Base-by-base conservation (phyloP, 2,888 invertebrate species). In the Aquatica leii region DNA sequence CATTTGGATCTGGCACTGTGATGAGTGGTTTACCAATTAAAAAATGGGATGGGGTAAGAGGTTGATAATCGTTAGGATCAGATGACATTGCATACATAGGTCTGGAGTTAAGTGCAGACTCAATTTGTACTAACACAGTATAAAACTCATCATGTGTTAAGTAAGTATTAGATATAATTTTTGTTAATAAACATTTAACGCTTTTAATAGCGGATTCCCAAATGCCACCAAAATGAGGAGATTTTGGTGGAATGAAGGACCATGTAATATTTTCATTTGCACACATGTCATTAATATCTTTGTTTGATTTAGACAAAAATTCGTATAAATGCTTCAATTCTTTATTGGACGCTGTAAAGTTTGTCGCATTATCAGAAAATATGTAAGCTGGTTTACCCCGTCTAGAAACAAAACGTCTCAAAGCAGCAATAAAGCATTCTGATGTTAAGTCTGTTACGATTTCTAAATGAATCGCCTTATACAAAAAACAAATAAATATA, bases 341-440 rank as follows among this genome's bases (percentile, higher is more conserved):
- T 6, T 54, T 41, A 6, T 59, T 55, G 2, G 71, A 69, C 6
- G 72, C 73, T 0, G 66, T 59, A 20, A 74, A 71, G 12, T 67
- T 73, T 0, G 63, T 68, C 8, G 70, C 73, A 56, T 70, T 69
- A 51, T 73, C 74, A 31, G 69, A 68, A 37, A 62, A 66, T 0
- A 73, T 64, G 2, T 58, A 46, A 4, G 18, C 41, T 5, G 64
- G 59, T 17, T 41, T 57, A 0, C 74, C 74, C 41, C 72, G 31
- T 8, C 74, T 40, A 3, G 71, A 41, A 0, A 65, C 62, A 20
- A 74, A 74, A 8, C 73, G 63, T 17, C 51, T 41, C 6, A 72
- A 61, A 0, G 72, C 69, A 5, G 66, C 66, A 2, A 74, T 5
- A 31, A 71, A 72, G 0, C 63, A 50, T 6, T 59, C 56, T 6